phyloP scores from a whole-genome alignment of 2,113 vertebrate species.

The Columba janthina region DNA sequence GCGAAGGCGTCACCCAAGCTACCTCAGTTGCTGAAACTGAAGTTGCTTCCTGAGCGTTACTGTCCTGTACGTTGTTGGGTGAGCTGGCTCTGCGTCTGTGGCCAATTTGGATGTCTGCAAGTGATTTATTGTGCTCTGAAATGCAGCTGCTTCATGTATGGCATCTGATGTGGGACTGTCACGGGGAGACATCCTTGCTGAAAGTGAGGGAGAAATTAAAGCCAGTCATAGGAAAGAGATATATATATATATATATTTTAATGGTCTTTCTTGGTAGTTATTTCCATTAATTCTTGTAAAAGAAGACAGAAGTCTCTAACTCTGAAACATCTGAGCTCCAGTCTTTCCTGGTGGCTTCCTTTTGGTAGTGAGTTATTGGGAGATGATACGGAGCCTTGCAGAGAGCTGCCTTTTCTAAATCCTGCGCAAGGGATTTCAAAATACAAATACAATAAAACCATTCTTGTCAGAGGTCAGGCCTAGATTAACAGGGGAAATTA shows the following conservation, averaged over 20 bases:
- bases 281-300: background rate
- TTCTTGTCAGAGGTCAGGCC: background rate
- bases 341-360: background rate
- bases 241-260: no score
- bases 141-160: background rate
- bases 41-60: slow-evolving; percentile 32
- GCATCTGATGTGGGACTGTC: background rate
- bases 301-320: background rate
- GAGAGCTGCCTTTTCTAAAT: background rate
- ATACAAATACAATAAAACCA: background rate
- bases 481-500: background rate
- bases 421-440: background rate
- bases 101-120: background rate
- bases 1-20: slow-evolving; percentile 60
- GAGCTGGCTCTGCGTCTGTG: background rate
- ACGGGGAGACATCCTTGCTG: background rate
- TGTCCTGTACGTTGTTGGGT: background rate
- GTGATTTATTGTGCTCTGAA: slow-evolving; percentile 5
- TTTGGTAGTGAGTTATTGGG: background rate
- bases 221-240: background rate
- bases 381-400: background rate
- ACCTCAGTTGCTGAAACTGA: slow-evolving; percentile 59
- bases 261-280: background rate
- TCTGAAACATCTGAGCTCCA: background rate
- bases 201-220: slow-evolving; percentile 6